These are phyloP conservation scores for Sebastes minor DNA, from an alignment of 2,797 vertebrate genomes.

Conservation along the genomic window DNA sequence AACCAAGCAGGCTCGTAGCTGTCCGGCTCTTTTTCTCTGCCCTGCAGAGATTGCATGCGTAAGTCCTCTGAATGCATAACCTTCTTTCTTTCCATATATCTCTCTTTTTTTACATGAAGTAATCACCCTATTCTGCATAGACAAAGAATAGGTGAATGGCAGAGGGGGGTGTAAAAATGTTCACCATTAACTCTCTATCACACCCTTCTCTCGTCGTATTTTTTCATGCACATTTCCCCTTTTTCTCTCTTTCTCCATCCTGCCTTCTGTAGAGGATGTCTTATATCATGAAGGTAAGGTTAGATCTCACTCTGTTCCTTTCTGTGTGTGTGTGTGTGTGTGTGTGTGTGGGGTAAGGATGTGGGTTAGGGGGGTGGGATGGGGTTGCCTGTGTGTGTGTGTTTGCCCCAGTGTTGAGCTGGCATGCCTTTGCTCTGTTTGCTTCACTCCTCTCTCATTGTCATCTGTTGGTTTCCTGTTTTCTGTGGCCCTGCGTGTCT, in stretches of 20 bases:
- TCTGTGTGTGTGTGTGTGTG: constrained; percentile 42
- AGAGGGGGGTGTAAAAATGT: constrained; percentile 46
- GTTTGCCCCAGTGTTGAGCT: constrained; percentile 59
- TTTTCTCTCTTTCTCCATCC: constrained; percentile 92
- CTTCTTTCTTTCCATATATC: constrained; percentile 8
- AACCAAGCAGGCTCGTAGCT: neutral
- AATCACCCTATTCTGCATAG: constrained; percentile 15
- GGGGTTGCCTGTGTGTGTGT: constrained; percentile 49
- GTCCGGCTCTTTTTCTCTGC: constrained; percentile 8
- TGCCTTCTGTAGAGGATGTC: constrained; percentile 98
- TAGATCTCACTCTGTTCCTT: constrained; percentile 76
- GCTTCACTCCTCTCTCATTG: constrained; percentile 46
- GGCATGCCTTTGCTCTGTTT: constrained; percentile 64
- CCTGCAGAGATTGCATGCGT: constrained; percentile 40
- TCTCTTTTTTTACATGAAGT: constrained; percentile 1
- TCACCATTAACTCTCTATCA: constrained; percentile 67
- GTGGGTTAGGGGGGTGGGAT: constrained; percentile 36
- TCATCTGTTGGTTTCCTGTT: constrained; percentile 75
- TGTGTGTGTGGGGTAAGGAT: constrained; percentile 25
- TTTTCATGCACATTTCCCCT: constrained; percentile 85
- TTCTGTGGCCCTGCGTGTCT: constrained; percentile 51
- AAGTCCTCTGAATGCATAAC: constrained; percentile 28
- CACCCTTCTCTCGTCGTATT: constrained; percentile 67
- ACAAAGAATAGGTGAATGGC: constrained; percentile 9
- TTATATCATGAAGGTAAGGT: constrained; percentile 99